Evolutionary conservation across 1,140 invertebrate species (phyloP).

Genomic region (Neuroterus valhalla): DNA sequence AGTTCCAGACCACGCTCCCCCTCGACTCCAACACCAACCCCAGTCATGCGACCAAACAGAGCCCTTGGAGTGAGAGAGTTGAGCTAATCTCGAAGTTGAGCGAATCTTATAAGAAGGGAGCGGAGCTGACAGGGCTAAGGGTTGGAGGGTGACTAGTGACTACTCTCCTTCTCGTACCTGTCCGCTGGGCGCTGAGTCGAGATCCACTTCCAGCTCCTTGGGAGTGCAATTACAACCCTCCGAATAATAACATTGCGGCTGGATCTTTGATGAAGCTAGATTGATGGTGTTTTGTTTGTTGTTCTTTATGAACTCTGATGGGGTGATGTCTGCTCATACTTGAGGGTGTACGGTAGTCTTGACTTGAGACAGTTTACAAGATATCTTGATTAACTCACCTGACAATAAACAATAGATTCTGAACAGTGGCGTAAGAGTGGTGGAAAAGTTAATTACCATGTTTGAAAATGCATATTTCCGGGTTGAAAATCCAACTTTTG

Average conservation of each 20-base stretch:
- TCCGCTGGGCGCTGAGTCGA: background rate
- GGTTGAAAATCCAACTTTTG: no score
- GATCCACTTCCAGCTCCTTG: slow-evolving; percentile 28
- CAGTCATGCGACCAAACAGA: no score
- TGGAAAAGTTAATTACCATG: no score
- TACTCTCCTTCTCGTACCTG: slow-evolving; percentile 13
- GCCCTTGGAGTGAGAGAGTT: slow-evolving; percentile 44
- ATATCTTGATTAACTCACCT: background rate
- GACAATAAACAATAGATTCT: background rate
- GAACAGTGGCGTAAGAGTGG: no score
- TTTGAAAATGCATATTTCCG: no score
- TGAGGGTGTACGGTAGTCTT: background rate
- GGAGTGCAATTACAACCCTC: slow-evolving; percentile 38
- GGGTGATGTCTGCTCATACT: background rate
- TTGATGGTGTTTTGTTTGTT: slow-evolving; percentile 31
- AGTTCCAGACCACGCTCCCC: slow-evolving; percentile 59
- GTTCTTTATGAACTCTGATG: slow-evolving; percentile 13
- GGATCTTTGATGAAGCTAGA: slow-evolving; percentile 29
- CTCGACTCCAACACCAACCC: slow-evolving; percentile 56
- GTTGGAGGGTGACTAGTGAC: background rate
- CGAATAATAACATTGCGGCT: slow-evolving; percentile 19
- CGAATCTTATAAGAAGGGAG: background rate
- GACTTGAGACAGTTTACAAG: slow-evolving; percentile 2
- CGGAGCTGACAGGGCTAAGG: slow-evolving; percentile 24
- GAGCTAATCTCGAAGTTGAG: slow-evolving; percentile 29